phyloP scores from a whole-genome alignment of 2,113 vertebrate species.

The Pollachius pollachius region DNA sequence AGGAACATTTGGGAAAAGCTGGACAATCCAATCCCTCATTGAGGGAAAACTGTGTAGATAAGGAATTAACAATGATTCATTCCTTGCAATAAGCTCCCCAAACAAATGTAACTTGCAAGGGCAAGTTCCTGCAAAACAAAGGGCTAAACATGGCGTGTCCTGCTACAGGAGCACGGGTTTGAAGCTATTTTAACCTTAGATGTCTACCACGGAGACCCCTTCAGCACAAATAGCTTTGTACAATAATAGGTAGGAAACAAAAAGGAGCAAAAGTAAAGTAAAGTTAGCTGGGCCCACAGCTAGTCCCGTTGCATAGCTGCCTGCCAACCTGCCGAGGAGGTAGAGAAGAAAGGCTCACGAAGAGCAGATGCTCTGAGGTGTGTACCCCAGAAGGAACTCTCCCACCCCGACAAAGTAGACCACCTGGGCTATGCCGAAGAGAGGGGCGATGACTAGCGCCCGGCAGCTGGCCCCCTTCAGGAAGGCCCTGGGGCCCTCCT shows the following conservation, averaged over 20 bases:
- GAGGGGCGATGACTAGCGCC: slow-evolving; percentile 79
- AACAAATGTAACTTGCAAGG: too few species aligned
- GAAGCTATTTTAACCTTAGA: slow-evolving; percentile 17
- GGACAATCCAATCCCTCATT: slow-evolving; percentile 23
- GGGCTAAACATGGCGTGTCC: too few species aligned
- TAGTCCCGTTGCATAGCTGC: slow-evolving; percentile 40
- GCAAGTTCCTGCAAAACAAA: too few species aligned
- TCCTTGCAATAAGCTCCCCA: slow-evolving; percentile 23
- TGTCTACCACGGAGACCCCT: slow-evolving; percentile 31
- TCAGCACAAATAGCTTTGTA: slow-evolving; percentile 21
- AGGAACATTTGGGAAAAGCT: slow-evolving; percentile 4
- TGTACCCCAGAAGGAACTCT: slow-evolving; percentile 75
- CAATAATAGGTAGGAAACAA: neutral
- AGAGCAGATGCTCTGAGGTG: slow-evolving; percentile 67
- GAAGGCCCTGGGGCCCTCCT: slow-evolving; percentile 78
- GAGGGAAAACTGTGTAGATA: slow-evolving; percentile 30
- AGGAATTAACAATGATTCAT: neutral
- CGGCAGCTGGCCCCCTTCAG: slow-evolving; percentile 79
- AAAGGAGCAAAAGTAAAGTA: slow-evolving; percentile 1
- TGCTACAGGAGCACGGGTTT: slow-evolving; percentile 9
- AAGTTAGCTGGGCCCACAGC: slow-evolving; percentile 34
- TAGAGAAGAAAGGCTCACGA: slow-evolving; percentile 47
- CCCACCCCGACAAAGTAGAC: slow-evolving; percentile 79
- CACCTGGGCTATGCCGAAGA: slow-evolving; percentile 83
- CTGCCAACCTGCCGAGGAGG: slow-evolving; percentile 33